These are phyloP conservation scores for Cheilosia grossa DNA, from an alignment of 2,888 invertebrate genomes.

Conservation along the genomic window DNA sequence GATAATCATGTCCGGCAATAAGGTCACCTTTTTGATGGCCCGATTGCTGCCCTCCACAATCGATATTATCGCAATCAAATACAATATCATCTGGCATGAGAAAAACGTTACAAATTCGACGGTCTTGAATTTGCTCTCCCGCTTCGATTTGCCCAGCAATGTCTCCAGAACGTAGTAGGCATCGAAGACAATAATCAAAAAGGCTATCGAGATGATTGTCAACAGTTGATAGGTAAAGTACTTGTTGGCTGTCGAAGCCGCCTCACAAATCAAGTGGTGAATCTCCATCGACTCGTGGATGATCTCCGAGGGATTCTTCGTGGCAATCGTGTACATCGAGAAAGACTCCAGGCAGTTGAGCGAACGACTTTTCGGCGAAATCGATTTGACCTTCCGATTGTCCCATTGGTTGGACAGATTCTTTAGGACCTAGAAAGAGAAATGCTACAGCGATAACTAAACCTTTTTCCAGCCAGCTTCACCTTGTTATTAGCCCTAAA, in stretches of 20 bases:
- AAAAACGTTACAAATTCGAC: conserved; percentile 82
- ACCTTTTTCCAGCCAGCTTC: neutral
- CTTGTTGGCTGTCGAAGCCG: conserved; percentile 82
- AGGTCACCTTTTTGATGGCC: conserved; percentile 80
- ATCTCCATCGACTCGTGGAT: conserved; percentile 83
- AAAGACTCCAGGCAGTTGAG: conserved; percentile 81
- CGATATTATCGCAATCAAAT: conserved; percentile 82
- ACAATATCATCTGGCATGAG: conserved; percentile 82
- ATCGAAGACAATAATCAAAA: conserved; percentile 83
- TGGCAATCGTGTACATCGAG: conserved; percentile 82
- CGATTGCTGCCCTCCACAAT: conserved; percentile 83
- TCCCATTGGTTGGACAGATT: conserved; percentile 81
- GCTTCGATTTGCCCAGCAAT: conserved; percentile 80
- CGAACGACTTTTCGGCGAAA: conserved; percentile 79
- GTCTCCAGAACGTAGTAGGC: conserved; percentile 83
- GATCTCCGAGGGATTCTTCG: conserved; percentile 81
- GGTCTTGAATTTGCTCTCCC: conserved; percentile 82
- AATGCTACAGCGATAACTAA: neutral
- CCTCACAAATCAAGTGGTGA: conserved; percentile 82
- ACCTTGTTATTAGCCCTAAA: conserved; percentile 79
- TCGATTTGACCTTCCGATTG: conserved; percentile 75
- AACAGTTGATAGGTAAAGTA: conserved; percentile 83
- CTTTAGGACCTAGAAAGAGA: conserved; percentile 79
- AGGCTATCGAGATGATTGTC: conserved; percentile 82
- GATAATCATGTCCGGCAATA: neutral